A percentile compares a stretch with the other conserved stretches of the same genome.
These are phyloP conservation scores for Acyrthosiphon pisum DNA, from an alignment of 1,140 invertebrate genomes.

Conservation along the genomic window DNA sequence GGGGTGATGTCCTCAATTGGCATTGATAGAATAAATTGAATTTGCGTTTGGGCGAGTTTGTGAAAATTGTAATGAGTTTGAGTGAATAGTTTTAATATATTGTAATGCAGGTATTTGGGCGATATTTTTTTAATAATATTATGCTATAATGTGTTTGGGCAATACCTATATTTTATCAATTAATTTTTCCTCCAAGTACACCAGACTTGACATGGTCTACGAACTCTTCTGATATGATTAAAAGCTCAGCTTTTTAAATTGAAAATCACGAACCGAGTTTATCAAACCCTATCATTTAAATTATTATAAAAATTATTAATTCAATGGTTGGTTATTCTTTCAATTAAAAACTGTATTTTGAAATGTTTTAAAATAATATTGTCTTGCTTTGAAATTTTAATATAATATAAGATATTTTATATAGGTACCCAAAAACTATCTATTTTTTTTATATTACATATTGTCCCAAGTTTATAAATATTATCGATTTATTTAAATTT, in stretches of 20 bases:
- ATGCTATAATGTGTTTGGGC: neutral
- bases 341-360: no score
- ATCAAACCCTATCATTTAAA: neutral
- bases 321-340: no score
- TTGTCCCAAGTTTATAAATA: no score
- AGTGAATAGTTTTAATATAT: neutral
- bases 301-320: neutral
- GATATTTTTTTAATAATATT: neutral
- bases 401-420: no score
- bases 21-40: neutral
- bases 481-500: no score
- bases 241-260: neutral
- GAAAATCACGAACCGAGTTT: neutral
- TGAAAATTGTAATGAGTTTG: neutral
- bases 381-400: no score
- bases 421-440: no score
- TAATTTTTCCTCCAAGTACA: no score
- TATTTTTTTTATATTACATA: no score
- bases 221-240: neutral
- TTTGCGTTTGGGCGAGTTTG: neutral
- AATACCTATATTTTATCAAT: neutral
- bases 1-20: neutral
- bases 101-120: neutral
- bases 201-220: neutral
- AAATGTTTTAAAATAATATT: no score